Base-by-base conservation (phyloP, 1,140 invertebrate species). In the Phymastichus coffea region DNA sequence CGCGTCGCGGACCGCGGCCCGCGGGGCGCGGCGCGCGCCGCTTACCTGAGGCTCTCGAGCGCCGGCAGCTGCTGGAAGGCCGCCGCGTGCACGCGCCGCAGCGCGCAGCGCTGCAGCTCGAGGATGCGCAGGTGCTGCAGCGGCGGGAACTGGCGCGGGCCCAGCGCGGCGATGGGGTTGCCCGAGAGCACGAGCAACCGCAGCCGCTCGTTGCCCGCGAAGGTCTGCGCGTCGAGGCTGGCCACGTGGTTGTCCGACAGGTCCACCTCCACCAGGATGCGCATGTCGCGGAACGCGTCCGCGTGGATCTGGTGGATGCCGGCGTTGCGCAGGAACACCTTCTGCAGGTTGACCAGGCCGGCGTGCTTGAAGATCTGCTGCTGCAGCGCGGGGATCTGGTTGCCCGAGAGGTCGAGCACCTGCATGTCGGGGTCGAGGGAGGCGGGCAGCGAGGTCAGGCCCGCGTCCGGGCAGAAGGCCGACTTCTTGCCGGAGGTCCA, bases 401-500 rank as follows among this genome's bases (percentile, higher is more conserved):
- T 95, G 25, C 88, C 86, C 37, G 88, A 88, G 3, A 95, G 77
- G 69, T 94, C 89, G 40, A 95, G 81, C 17, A 94, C 90, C 79
- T 95, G 92, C 67, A 94, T 90, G 61, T 93, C 91, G 0, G 88
- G 84, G 69, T 90, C 89, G 59, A 95, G 81, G 1, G 81, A 82
- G 14, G 82, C 83, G 17, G 92, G 92, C 22, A 93, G 81, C 55
- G 86, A 83, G 64, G 89, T 86, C 51, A 92, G 84, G 49, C 88
- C 87, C 22, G 88, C 86, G 56, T 88, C 86, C 53, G 86, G 85
- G 77, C 92, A 94, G 23, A 90, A 80, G 25, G 91, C 92, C 2
- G 90, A 92, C 69, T 92, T 92, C 76, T 94, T 94, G 23, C 92
- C 92, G 14, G 88, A 90, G 14, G 88, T 88, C 92, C 93, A 95